phyloP scores from a whole-genome alignment of 2,888 invertebrate genomes.

The Lasioglossum morio region DNA sequence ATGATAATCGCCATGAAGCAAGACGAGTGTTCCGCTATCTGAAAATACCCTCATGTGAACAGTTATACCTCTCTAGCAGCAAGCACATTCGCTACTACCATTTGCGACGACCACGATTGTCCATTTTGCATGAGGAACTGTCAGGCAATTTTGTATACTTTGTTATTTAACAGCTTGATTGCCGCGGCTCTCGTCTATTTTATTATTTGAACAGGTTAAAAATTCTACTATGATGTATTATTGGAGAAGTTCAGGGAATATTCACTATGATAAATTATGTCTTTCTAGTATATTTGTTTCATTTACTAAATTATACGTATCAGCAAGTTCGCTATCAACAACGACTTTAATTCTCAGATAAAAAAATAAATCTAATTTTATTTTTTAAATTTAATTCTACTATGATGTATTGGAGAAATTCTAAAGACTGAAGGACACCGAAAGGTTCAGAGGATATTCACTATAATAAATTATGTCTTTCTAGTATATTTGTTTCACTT shows the following conservation, averaged over 20 bases:
- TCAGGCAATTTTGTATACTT: neutral
- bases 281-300: neutral
- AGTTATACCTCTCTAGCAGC: neutral
- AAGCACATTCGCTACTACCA: neutral
- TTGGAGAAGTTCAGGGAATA: neutral
- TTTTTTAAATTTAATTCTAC: no score
- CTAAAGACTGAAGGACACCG: no score
- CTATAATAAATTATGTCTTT: neutral
- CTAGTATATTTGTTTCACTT: neutral
- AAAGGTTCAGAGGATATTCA: neutral
- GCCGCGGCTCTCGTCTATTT: neutral
- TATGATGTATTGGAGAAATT: no score
- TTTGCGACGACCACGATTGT: neutral
- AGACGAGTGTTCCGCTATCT: slow-evolving; percentile 5
- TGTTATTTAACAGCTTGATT: neutral
- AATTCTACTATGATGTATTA: neutral
- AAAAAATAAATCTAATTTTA: no score
- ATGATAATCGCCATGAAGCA: neutral
- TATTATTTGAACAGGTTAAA: neutral
- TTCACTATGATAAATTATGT: neutral
- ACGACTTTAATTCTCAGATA: no score
- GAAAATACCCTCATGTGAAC: neutral
- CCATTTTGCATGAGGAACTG: neutral
- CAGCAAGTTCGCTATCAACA: no score
- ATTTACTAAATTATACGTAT: neutral